These are phyloP conservation scores for Calyptommatus sinebrachiatus DNA, from an alignment of 2,113 vertebrate species.

Conservation along the genomic window DNA sequence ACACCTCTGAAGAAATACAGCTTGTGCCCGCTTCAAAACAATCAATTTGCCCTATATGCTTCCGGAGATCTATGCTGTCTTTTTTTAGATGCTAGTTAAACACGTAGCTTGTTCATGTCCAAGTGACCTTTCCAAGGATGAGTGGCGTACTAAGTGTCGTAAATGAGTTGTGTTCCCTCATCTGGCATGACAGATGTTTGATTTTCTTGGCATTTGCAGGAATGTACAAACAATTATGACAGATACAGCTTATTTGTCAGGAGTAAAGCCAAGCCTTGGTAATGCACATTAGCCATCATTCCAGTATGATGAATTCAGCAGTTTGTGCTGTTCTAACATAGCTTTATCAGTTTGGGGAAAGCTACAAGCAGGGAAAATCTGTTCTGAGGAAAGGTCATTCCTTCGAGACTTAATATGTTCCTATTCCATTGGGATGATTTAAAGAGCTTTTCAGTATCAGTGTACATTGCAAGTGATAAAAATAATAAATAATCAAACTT, in stretches of 20 bases:
- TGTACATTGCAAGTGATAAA: constrained; percentile 24
- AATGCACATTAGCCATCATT: constrained; percentile 28
- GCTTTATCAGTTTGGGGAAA: constrained; percentile 63
- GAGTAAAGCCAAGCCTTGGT: constrained; percentile 57
- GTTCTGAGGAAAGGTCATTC: constrained; percentile 65
- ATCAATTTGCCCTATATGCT: neutral
- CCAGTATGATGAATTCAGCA: constrained; percentile 52
- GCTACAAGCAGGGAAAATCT: constrained; percentile 36
- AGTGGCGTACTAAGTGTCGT: constrained; percentile 57
- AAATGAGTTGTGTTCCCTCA: constrained; percentile 55
- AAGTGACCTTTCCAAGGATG: constrained; percentile 68
- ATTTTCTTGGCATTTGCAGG: constrained; percentile 73
- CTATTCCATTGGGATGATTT: constrained; percentile 32
- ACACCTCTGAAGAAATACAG: too few species aligned
- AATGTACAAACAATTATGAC: constrained; percentile 69
- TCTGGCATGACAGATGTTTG: constrained; percentile 69
- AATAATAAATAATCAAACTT: constrained; percentile 14
- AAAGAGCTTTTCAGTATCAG: constrained; percentile 28
- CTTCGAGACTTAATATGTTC: constrained; percentile 40
- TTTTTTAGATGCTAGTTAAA: constrained; percentile 55
- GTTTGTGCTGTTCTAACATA: constrained; percentile 22
- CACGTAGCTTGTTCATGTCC: constrained; percentile 47
- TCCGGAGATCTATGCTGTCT: constrained; percentile 33
- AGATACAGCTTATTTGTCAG: constrained; percentile 66
- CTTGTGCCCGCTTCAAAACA: constrained; percentile 18